These are phyloP conservation scores for Aspidoscelis tigris DNA, from an alignment of 2,113 vertebrate genomes.

Conservation along the genomic window DNA sequence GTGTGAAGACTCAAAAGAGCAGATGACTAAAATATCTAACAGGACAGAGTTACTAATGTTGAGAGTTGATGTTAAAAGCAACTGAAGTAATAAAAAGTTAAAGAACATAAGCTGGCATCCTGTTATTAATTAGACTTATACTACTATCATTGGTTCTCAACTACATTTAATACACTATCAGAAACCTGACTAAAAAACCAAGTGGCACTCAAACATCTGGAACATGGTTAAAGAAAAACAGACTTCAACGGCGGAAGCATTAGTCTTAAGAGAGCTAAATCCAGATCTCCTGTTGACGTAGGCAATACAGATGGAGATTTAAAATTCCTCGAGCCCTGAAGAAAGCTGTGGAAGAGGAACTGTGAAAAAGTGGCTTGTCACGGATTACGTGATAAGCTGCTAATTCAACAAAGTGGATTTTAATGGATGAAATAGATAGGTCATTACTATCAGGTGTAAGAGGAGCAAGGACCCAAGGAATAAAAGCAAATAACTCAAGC, in stretches of 20 bases:
- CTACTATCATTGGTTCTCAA: background rate
- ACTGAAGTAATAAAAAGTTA: background rate
- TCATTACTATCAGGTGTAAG: constrained; percentile 16
- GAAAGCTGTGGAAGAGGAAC: constrained; percentile 32
- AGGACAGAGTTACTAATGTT: background rate
- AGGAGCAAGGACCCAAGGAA: constrained; percentile 1
- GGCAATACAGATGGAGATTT: constrained; percentile 33
- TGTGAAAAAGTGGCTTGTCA: constrained; percentile 43
- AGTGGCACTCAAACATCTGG: background rate
- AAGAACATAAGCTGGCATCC: background rate
- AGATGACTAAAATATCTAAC: background rate
- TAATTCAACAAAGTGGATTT: constrained; percentile 30
- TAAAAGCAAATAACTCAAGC: constrained; percentile 3
- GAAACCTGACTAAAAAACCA: background rate
- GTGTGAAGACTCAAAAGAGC: background rate
- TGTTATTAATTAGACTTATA: background rate
- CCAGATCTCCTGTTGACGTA: constrained; percentile 36
- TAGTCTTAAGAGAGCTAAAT: constrained; percentile 36
- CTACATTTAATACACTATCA: background rate
- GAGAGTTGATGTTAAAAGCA: too few species aligned
- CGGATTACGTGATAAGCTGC: constrained; percentile 35
- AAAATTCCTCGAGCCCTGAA: constrained; percentile 35
- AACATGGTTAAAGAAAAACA: constrained; percentile 18
- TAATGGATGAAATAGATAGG: constrained; percentile 39
- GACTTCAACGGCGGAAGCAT: constrained; percentile 17